Evolutionary conservation across 2,888 invertebrate genomes (phyloP).

Genomic region (Dasypolia templi): DNA sequence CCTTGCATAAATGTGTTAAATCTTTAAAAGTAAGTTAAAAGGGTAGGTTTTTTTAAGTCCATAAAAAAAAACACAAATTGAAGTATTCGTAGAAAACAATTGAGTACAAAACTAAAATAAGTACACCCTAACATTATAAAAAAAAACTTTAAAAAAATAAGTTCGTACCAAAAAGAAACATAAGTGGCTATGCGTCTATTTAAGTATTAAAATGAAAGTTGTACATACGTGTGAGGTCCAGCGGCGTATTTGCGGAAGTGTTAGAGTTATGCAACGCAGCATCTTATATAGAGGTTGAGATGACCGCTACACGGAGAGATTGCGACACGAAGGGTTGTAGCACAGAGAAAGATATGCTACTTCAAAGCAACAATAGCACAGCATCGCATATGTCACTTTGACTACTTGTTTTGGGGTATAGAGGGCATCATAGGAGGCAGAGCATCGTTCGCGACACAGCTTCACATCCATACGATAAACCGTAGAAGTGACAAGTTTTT

Average conservation of each 20-base stretch:
- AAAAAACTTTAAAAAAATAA: too few species aligned
- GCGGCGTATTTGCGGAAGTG: conserved; percentile 66
- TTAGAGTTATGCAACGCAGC: conserved; percentile 69
- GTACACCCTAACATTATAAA: too few species aligned
- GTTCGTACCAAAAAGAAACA: too few species aligned
- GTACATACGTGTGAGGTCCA: conserved; percentile 77
- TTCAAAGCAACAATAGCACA: not conserved
- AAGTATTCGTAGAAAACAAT: too few species aligned
- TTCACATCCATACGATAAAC: too few species aligned
- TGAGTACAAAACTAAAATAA: too few species aligned
- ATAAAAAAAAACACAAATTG: too few species aligned
- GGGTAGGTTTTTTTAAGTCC: too few species aligned
- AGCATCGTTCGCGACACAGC: not conserved
- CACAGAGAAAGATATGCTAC: conserved; percentile 1
- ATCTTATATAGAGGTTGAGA: conserved; percentile 73
- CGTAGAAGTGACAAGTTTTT: not conserved
- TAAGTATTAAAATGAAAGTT: not conserved
- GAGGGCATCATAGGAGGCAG: not conserved
- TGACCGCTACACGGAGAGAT: conserved; percentile 70
- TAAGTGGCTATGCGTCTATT: not conserved
- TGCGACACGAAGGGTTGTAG: conserved; percentile 50
- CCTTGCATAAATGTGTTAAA: too few species aligned
- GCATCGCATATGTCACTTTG: not conserved
- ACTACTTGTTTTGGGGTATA: not conserved
- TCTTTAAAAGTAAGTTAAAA: too few species aligned